Evolutionary conservation across 2,888 invertebrate species (phyloP).

Genomic region (Acholoe squamosa): DNA sequence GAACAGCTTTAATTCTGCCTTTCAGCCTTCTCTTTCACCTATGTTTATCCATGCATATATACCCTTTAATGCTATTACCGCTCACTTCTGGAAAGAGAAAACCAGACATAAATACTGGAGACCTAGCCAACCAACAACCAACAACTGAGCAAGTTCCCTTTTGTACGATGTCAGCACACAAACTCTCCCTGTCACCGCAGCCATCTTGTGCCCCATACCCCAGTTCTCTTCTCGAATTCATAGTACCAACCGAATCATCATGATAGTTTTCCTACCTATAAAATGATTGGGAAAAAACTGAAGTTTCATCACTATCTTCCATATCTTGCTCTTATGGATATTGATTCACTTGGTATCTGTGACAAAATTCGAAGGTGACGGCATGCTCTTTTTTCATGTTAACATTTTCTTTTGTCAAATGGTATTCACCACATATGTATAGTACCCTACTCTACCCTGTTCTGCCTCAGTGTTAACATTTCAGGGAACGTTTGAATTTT

Average conservation of each 20-base stretch:
- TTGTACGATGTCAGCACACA: background rate
- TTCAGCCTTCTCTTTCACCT: background rate
- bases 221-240: background rate
- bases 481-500: too few species aligned
- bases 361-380: constrained; percentile 38
- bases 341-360: background rate
- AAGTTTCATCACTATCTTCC: background rate
- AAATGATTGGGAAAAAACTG: background rate
- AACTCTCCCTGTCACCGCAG: background rate
- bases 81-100: background rate
- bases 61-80: background rate
- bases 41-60: background rate
- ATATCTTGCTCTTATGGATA: background rate
- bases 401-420: too few species aligned
- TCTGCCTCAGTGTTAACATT: too few species aligned
- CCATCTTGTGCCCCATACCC: too few species aligned
- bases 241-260: background rate
- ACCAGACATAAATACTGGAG: background rate
- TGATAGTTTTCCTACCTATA: background rate
- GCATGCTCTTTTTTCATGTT: constrained; percentile 27
- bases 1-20: background rate
- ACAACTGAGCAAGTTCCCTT: background rate
- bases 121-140: constrained; percentile 39
- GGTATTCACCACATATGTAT: too few species aligned
- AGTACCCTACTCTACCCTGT: too few species aligned